Conservation (phyloP, 1,140 invertebrate genomes). For the Schlechtendalia chinensis region DNA sequence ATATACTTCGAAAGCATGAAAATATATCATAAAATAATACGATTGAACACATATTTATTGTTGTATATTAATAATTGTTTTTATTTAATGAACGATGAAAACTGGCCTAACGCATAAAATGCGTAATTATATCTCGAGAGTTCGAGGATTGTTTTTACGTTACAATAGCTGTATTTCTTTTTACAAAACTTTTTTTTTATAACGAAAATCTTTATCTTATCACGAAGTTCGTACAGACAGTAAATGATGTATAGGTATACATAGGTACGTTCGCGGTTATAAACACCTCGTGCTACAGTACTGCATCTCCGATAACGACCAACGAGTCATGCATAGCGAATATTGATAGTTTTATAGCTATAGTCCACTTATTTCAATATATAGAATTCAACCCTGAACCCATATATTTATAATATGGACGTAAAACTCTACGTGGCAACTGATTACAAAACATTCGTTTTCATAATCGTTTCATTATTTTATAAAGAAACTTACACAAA, state of each 20-base stretch:
- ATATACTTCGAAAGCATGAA: too few relatives aligned
- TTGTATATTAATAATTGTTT: too few relatives aligned
- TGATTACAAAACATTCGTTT: not conserved
- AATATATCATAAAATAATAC: too few relatives aligned
- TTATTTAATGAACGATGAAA: too few relatives aligned
- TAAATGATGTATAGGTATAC: not conserved
- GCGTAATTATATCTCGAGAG: too few relatives aligned
- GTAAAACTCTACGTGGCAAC: not conserved
- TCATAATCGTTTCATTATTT: too few relatives aligned
- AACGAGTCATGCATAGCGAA: slow-evolving; percentile 1
- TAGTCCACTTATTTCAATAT: not conserved
- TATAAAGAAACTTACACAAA: too few relatives aligned
- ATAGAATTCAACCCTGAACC: not conserved
- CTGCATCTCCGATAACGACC: not conserved
- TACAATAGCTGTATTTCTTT: too few relatives aligned
- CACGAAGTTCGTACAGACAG: not conserved
- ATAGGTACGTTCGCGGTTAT: not conserved
- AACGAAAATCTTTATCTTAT: not conserved
- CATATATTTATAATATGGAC: not conserved
- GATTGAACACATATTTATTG: too few relatives aligned
- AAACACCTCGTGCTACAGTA: not conserved
- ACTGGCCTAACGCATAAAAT: too few relatives aligned
- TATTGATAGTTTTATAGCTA: not conserved
- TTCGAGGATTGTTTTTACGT: too few relatives aligned
- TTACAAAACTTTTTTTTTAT: not conserved